Base-by-base conservation (phyloP, 2,888 invertebrate species). In the Caenorhabditis sulstoni region DNA sequence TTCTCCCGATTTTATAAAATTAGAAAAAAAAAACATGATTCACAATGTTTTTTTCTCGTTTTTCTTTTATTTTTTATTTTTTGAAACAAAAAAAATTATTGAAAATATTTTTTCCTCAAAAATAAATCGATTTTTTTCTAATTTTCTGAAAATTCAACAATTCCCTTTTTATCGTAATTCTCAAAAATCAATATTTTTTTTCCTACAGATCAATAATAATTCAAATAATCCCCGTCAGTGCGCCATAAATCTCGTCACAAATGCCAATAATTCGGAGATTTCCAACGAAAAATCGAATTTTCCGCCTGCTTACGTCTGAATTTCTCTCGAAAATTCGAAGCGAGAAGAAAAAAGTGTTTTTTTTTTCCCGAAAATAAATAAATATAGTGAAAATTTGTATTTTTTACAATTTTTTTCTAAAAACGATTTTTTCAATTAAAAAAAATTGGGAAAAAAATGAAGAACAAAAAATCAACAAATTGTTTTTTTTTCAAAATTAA, bases 181-280 rank as follows among this genome's bases (percentile, higher is more conserved):
- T 29, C 9, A 44, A 50, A 50, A 50, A 22, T 20, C 18, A 3
- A 49, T 20, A 49, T 44, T 47, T 47, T 47, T n/a, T n/a, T n/a
- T n/a, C n/a, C n/a, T 29, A 3, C 29, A 29, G 29, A 3, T 29
- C 29, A 29, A 29, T 7, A 29, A 5, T 47, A 16, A 58, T 61
- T 2, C 64, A 76, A 64, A 64, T 47, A 0, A 41, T 20, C 70
- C 77, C 9, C 58, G 50, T 1, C 76, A 70, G 47, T 68, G 64
- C 50, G 61, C 77, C 7, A 37, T 58, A 39, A 77, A 65, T 59
- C 55, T 65, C 4, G 52, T 68, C 35, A 49, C 62, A 22, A 73
- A 57, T 52, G 29, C 52, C 9, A 59, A 7, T 7, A 47, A 44
- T 23, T 20, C 37, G 18, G 37, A 58, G 18, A 29, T 29, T 52